A percentile compares a stretch with the other conserved stretches of the same genome.
Evolutionary conservation across 2,113 vertebrate species (phyloP).

Genomic region (Paramormyrops kingsleyae): DNA sequence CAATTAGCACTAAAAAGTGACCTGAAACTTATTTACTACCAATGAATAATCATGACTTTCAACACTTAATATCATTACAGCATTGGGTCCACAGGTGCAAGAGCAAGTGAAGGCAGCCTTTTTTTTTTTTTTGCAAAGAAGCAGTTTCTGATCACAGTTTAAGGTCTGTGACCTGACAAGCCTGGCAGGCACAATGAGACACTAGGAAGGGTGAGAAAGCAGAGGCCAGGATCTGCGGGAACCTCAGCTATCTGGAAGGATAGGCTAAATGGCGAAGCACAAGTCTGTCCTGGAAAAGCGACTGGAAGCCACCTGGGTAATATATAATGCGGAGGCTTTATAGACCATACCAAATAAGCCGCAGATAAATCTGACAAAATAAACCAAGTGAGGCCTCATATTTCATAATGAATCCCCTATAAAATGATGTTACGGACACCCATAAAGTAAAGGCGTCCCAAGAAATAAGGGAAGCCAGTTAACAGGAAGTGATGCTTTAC

Average conservation of each 20-base stretch:
- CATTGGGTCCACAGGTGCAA: background rate
- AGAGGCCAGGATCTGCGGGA: background rate
- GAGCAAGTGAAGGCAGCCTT: background rate
- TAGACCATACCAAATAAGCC: background rate
- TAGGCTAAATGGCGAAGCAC: background rate
- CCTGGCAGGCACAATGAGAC: background rate
- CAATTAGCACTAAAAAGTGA: background rate
- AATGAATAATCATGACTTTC: background rate
- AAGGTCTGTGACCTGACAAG: background rate
- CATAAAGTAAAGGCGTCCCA: background rate
- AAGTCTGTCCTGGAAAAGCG: background rate
- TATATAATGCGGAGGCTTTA: background rate
- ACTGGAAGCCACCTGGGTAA: background rate
- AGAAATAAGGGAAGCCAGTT: background rate
- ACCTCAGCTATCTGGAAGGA: background rate
- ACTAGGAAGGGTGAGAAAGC: background rate
- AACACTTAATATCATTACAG: background rate
- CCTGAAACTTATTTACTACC: background rate
- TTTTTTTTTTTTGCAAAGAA: background rate
- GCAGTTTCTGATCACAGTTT: background rate
- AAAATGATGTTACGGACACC: background rate
- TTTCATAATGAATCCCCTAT: background rate
- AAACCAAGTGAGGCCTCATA: background rate
- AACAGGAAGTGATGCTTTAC: background rate
- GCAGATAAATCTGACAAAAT: background rate